phyloP scores from a whole-genome alignment of 2,797 vertebrate genomes.

The Sphenodon punctatus region DNA sequence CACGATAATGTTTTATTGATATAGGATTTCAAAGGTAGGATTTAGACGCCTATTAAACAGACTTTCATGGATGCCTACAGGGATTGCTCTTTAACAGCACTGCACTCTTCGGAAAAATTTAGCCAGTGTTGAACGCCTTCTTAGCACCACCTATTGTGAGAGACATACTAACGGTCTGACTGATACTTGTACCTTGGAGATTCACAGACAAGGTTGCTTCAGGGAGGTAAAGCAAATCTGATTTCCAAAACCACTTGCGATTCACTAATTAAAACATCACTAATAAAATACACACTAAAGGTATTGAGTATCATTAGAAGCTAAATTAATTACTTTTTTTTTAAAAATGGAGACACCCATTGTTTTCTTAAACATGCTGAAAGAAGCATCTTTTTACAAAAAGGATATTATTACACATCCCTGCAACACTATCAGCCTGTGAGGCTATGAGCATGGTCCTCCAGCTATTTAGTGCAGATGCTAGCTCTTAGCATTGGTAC shows the following conservation, averaged over 20 bases:
- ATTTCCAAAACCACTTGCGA: slow-evolving; percentile 34
- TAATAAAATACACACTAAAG: slow-evolving; percentile 28
- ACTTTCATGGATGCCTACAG: slow-evolving; percentile 9
- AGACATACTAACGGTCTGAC: slow-evolving; percentile 33
- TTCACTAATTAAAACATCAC: slow-evolving; percentile 27
- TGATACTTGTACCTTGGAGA: slow-evolving; percentile 31
- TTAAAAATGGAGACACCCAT: too few relatives aligned
- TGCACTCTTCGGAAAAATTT: not conserved
- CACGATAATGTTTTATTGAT: slow-evolving; percentile 64
- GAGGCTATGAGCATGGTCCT: too few relatives aligned
- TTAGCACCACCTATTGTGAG: slow-evolving; percentile 35
- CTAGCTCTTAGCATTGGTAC: too few relatives aligned
- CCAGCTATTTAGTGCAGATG: too few relatives aligned
- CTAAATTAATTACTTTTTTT: too few relatives aligned
- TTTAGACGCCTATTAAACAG: slow-evolving; percentile 42
- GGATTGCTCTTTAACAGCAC: slow-evolving; percentile 54
- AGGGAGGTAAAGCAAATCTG: slow-evolving; percentile 32
- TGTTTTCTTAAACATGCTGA: too few relatives aligned
- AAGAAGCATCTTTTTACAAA: too few relatives aligned
- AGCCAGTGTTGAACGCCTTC: not conserved
- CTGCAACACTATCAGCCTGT: too few relatives aligned
- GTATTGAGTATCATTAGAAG: too few relatives aligned
- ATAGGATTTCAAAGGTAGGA: slow-evolving; percentile 70
- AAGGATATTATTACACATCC: too few relatives aligned
- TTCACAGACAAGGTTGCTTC: slow-evolving; percentile 41